Evolutionary conservation across 2,797 vertebrate species (phyloP), one percentile per base, ranked within the genome.

Genomic region (Enteromius thamalakanensis): DNA sequence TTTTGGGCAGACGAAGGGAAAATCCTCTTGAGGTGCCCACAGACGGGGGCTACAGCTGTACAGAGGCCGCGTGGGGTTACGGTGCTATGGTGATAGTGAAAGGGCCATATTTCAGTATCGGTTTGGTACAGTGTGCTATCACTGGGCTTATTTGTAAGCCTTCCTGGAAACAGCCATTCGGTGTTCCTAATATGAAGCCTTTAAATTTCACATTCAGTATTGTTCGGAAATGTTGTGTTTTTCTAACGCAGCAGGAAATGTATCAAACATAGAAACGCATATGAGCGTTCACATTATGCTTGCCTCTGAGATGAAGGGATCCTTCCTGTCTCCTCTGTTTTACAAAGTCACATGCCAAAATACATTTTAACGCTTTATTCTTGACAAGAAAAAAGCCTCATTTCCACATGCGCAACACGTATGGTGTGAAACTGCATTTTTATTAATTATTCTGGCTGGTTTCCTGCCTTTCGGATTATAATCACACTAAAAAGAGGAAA

Each of bases 11-110:
- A 58, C 29, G 53, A 19, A 84, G 29, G 40, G 83, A 26, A 84
- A 69, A 45, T 70, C 70, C 69, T 80, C 62, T 68, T 69, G 70
- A 76, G 81, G 21, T 68, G 65, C 40, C 55, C 51, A 32, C 75
- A 70, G 67, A 62, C n/a, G 32, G 67, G 68, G 65, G 19, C 34
- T 83, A 68, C 58, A 80, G 68, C 60, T 60, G 71, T 11, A 10
- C 15, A 0, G 58, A 37, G 69, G 64, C 21, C 47, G 2, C 26
- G n/a, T 53, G 26, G 62, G 75, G 37, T 49, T 69, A 17, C 23
- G 23, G 40, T 23, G 40, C 26, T 55, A 34, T 14, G 53, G 53
- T 80, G n/a, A 42, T 60, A 60, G 37, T 32, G 12, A 80, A 45
- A 80, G 17, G 42, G 29, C 14, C 7, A 42, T 19, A 45, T 49